Evolutionary conservation across 2,888 invertebrate genomes (phyloP).

Genomic region (Pseudeuparius sepicola): DNA sequence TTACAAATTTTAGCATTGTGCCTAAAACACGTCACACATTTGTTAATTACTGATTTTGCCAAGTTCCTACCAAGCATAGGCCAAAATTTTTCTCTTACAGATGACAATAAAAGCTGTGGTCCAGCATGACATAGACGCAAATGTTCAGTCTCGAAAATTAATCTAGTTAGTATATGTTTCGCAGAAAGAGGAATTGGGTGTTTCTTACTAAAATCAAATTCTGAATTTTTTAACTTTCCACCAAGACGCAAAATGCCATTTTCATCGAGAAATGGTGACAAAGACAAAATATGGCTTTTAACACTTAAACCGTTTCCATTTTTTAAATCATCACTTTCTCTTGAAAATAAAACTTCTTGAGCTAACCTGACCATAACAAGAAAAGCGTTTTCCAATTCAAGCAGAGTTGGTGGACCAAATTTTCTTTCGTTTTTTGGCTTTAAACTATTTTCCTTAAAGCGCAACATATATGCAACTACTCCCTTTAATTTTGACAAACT

Average conservation of each 20-base stretch:
- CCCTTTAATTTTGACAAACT: no score
- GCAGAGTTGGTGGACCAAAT: no score
- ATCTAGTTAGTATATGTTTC: slow-evolving; percentile 7
- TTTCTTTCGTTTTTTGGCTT: no score
- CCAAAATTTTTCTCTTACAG: slow-evolving; percentile 14
- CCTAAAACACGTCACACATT: slow-evolving; percentile 11
- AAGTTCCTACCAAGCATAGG: slow-evolving; percentile 5
- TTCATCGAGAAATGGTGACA: slow-evolving; percentile 14
- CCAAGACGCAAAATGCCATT: slow-evolving; percentile 25
- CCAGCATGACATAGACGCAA: slow-evolving; percentile 8
- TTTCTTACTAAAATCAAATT: slow-evolving; percentile 14
- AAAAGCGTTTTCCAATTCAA: no score
- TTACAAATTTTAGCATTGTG: background rate
- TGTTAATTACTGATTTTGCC: slow-evolving; percentile 6
- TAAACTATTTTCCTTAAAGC: no score
- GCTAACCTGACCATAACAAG: no score
- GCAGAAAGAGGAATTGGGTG: slow-evolving; percentile 25
- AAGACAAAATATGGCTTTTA: slow-evolving; percentile 5
- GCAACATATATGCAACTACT: no score
- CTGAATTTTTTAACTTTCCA: slow-evolving; percentile 19
- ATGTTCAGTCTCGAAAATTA: slow-evolving; percentile 10
- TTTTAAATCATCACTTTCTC: no score
- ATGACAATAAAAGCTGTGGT: slow-evolving; percentile 14
- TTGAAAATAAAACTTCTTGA: no score
- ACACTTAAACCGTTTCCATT: slow-evolving; percentile 3